Evolutionary conservation across 2,888 invertebrate genomes (phyloP), one percentile per base, ranked within the genome.

Genomic region (Noctuana brunneofusca): DNA sequence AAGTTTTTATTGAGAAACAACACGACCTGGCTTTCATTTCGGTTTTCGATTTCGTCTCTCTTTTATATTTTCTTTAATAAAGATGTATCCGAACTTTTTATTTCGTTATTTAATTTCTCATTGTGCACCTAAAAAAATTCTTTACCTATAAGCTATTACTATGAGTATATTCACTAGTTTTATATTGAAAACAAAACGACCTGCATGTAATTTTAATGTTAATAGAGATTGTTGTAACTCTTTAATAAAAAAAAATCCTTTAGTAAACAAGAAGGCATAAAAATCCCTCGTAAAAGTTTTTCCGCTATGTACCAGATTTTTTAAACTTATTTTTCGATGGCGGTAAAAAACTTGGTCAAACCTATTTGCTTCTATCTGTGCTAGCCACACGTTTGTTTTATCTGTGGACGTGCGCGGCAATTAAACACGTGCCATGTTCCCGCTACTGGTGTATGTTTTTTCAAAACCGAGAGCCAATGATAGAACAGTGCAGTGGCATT

Each of bases 1-100:
- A 86, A 71, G 49, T 49, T 74, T 81, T 83, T 82, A 78, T 75
- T 72, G 64, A 59, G 12, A 72, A 75, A 79, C 70, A 71, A 58
- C 66, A 79, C 71, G 82, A 83, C 76, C 24, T 70, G 84, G 86
- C 84, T 83, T 85, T 84, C 84, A 72, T 80, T 84, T 83, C 64
- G 75, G 71, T 62, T n/a, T 55, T 66, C 63, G 68, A 72, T 76
- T 71, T 67, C 63, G 68, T 71, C 76, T 71, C 24, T 49, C 48
- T 71, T 58, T 68, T 55, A 18, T 46, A 9, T 41, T 41, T 41
- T 69, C 60, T 65, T 67, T 52, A 87, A 84, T 86, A 87, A 87
- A 87, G 86, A 85, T 87, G 86, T 87, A 86, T 86, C 84, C 84
- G 12, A 20, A 20, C 18, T 49, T 18, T 18, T 49, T 24, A 24